Conservation (phyloP, 2,888 invertebrate species). For the Synergus umbraculus region DNA sequence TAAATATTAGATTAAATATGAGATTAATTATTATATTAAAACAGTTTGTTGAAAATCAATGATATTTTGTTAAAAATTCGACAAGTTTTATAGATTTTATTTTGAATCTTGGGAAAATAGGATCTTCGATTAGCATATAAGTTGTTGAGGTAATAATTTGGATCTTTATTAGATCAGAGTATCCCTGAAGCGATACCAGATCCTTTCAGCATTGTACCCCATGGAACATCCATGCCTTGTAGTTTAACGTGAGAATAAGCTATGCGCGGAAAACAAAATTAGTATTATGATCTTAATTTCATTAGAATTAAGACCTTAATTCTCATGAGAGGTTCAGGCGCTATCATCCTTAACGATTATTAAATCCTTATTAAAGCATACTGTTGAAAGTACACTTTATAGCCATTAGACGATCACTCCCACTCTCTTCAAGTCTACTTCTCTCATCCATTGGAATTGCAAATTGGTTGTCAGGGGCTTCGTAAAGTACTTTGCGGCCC, state of each 20-base stretch:
- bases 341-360: conserved; percentile 42
- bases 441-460: conserved; percentile 49
- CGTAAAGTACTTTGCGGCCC: conserved; percentile 22
- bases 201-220: background rate
- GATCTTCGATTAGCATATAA: background rate
- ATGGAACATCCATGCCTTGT: background rate
- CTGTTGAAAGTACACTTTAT: conserved; percentile 32
- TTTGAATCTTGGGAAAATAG: background rate
- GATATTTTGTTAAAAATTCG: too few relatives aligned
- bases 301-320: conserved; percentile 1
- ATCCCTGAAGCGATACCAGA: background rate
- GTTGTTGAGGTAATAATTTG: background rate
- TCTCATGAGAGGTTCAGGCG: background rate
- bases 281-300: conserved; percentile 8
- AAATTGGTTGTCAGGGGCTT: conserved; percentile 52
- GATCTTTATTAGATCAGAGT: background rate
- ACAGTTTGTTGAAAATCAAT: background rate
- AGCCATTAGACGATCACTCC: conserved; percentile 42
- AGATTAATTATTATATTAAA: too few relatives aligned
- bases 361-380: conserved; percentile 47
- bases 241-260: background rate
- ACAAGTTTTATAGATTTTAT: too few relatives aligned
- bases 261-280: conserved; percentile 8
- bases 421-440: conserved; percentile 15
- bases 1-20: background rate